Conservation (phyloP, 2,888 invertebrate genomes). For the Netelia fuscicornis region DNA sequence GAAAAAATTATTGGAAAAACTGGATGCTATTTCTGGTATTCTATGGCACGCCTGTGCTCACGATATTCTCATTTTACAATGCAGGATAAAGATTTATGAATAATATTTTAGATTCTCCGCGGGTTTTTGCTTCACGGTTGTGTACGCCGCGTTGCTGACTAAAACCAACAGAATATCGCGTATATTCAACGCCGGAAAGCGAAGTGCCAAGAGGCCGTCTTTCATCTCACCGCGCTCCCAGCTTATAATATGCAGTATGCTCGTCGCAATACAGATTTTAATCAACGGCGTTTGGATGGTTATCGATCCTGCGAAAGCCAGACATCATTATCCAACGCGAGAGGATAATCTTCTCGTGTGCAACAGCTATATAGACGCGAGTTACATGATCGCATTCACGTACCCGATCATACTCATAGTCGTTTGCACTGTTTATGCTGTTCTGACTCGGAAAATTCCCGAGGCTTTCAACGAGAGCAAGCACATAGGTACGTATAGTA, state of each 20-base stretch:
- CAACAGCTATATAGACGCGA: constrained; percentile 95
- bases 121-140: constrained; percentile 98
- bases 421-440: constrained; percentile 97
- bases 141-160: constrained; percentile 98
- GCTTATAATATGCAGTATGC: constrained; percentile 94
- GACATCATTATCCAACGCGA: constrained; percentile 95
- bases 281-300: constrained; percentile 97
- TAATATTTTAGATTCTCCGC: constrained; percentile 90
- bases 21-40: too few relatives aligned
- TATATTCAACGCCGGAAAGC: constrained; percentile 98
- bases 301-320: constrained; percentile 94
- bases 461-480: constrained; percentile 99
- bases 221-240: constrained; percentile 97
- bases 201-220: constrained; percentile 96
- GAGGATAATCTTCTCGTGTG: constrained; percentile 97
- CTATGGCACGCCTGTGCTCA: too few relatives aligned
- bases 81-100: background rate
- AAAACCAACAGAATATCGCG: constrained; percentile 99
- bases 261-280: constrained; percentile 95
- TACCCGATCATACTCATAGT: constrained; percentile 96
- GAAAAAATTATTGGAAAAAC: too few relatives aligned
- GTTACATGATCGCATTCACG: constrained; percentile 97
- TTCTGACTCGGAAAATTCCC: constrained; percentile 97
- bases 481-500: constrained; percentile 92
- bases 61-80: background rate